Conservation (phyloP, 2,888 invertebrate species). For the Sinopyrophorus schimmeli region DNA sequence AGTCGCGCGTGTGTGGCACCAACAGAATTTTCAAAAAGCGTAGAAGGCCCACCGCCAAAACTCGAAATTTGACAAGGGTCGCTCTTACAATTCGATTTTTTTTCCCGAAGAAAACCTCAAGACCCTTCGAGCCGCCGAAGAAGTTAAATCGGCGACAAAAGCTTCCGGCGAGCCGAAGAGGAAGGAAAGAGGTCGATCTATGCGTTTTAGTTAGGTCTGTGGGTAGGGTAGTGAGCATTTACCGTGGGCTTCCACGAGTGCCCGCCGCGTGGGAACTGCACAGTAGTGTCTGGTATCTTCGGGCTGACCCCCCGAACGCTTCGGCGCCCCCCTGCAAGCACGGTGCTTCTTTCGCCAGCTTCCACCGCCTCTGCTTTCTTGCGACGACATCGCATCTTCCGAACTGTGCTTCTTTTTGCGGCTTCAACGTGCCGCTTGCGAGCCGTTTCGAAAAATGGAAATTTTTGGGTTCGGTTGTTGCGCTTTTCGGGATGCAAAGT, state of each 20-base stretch:
- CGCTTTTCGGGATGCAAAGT: too few relatives aligned
- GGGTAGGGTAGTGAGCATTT: slow-evolving; percentile 43
- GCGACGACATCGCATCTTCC: slow-evolving; percentile 10
- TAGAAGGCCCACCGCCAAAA: slow-evolving; percentile 12
- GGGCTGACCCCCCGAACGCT: slow-evolving; percentile 49
- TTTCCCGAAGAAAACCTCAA: too few relatives aligned
- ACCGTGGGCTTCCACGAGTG: slow-evolving; percentile 56
- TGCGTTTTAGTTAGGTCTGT: slow-evolving; percentile 30
- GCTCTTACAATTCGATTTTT: too few relatives aligned
- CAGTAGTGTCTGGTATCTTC: slow-evolving; percentile 60
- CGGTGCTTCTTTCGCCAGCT: slow-evolving; percentile 46
- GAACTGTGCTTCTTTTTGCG: slow-evolving; percentile 6
- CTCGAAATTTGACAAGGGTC: slow-evolving; percentile 6
- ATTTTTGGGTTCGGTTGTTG: too few relatives aligned
- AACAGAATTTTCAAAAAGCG: slow-evolving; percentile 22
- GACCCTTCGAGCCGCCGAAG: too few relatives aligned
- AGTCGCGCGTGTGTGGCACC: slow-evolving; percentile 36
- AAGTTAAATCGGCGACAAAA: too few relatives aligned
- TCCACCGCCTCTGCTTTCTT: slow-evolving; percentile 38
- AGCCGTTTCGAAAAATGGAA: too few relatives aligned
- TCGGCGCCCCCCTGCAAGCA: slow-evolving; percentile 46
- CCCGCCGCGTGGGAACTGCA: slow-evolving; percentile 66
- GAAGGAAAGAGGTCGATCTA: too few relatives aligned
- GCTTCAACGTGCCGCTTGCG: too few relatives aligned
- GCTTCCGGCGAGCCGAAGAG: too few relatives aligned